phyloP scores from a whole-genome alignment of 2,888 invertebrate species.

The Chironomus tentans region DNA sequence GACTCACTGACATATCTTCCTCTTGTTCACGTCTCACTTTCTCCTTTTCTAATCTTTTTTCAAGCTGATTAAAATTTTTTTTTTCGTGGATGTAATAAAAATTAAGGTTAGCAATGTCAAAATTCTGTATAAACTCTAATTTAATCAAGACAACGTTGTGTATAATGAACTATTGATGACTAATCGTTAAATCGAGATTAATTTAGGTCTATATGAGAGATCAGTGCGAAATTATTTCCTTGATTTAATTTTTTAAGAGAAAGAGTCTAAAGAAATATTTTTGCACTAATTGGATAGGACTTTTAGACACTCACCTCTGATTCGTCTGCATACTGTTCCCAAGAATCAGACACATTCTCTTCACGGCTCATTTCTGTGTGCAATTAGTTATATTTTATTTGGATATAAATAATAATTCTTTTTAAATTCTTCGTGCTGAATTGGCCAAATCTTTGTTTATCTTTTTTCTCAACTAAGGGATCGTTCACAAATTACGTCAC shows the following conservation, averaged over 20 bases:
- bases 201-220: background rate
- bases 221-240: background rate
- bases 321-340: background rate
- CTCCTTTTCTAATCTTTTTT: conserved; percentile 10
- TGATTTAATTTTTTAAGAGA: background rate
- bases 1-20: conserved; percentile 7
- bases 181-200: background rate
- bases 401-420: too few relatives aligned
- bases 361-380: background rate
- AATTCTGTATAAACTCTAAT: too few relatives aligned
- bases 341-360: background rate
- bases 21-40: background rate
- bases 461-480: too few relatives aligned
- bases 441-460: too few relatives aligned
- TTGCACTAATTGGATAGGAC: background rate
- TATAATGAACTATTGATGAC: background rate
- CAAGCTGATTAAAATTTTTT: background rate
- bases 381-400: background rate
- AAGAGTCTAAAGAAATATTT: background rate
- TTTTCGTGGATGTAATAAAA: background rate
- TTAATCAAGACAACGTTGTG: background rate
- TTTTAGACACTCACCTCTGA: background rate
- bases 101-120: too few relatives aligned
- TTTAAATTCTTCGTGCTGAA: too few relatives aligned
- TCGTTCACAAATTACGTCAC: too few relatives aligned